Evolutionary conservation across 1,140 invertebrate species (phyloP).

Genomic region (Magallana gigas): DNA sequence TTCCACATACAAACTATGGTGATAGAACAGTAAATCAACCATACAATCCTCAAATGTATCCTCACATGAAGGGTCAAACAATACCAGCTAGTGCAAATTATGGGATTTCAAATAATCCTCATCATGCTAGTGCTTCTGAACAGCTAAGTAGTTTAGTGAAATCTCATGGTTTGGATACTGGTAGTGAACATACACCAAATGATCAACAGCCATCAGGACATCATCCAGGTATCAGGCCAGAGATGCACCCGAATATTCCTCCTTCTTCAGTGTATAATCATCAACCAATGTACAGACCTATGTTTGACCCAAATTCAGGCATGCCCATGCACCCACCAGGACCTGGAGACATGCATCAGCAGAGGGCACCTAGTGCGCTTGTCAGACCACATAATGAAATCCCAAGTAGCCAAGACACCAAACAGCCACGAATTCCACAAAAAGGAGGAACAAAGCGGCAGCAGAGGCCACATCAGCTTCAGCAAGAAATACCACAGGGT

Average conservation of each 20-base stretch:
- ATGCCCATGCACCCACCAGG: constrained; percentile 16
- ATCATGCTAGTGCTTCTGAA: constrained; percentile 30
- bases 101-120: neutral
- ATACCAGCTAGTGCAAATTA: neutral
- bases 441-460: constrained; percentile 10
- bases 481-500: neutral
- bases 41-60: constrained; percentile 22
- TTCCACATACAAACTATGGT: constrained; percentile 24
- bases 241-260: constrained; percentile 9
- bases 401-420: constrained; percentile 25
- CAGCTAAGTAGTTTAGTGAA: constrained; percentile 31
- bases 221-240: constrained; percentile 12
- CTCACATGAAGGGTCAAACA: constrained; percentile 16
- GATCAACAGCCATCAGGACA: constrained; percentile 21
- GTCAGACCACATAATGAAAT: constrained; percentile 7
- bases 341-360: constrained; percentile 13
- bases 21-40: constrained; percentile 15
- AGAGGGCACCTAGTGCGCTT: neutral
- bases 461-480: constrained; percentile 20
- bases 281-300: constrained; percentile 18
- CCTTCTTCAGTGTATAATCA: constrained; percentile 9
- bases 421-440: constrained; percentile 30
- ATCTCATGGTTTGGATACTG: constrained; percentile 13
- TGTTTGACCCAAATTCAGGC: neutral
- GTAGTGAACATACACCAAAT: constrained; percentile 12